phyloP scores from a whole-genome alignment of 2,113 vertebrate genomes.

The Motacilla alba region DNA sequence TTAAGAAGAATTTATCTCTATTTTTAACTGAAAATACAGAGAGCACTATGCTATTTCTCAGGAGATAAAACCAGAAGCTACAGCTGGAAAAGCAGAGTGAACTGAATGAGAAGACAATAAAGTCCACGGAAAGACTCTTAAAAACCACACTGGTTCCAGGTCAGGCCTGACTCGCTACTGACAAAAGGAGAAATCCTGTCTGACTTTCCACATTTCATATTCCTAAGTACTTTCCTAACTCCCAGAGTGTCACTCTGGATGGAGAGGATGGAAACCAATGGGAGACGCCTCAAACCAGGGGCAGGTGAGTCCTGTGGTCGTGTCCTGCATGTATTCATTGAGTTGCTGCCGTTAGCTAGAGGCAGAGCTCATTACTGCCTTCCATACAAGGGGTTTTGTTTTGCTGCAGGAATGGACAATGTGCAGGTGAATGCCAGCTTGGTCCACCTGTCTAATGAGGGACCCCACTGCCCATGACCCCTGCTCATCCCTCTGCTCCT shows the following conservation, averaged over 20 bases:
- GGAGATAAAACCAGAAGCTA: not conserved
- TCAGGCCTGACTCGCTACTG: not conserved
- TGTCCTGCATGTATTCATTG: not conserved
- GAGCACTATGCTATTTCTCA: not conserved
- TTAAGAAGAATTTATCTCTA: not conserved
- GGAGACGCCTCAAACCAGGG: not conserved
- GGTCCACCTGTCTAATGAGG: not conserved
- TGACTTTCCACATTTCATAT: not conserved
- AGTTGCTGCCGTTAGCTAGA: not conserved
- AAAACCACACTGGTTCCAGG: not conserved
- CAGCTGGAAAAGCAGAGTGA: not conserved
- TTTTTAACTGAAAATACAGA: not conserved
- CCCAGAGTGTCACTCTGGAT: not conserved
- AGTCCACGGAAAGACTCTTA: not conserved
- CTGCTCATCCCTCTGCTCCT: not conserved
- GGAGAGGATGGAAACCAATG: not conserved
- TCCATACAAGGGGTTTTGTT: not conserved
- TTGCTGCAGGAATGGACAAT: not conserved
- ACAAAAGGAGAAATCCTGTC: not conserved
- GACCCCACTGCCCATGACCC: accelerated
- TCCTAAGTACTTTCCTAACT: not conserved
- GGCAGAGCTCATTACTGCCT: not conserved
- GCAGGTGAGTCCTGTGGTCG: not conserved
- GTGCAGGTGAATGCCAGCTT: not conserved
- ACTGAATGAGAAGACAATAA: not conserved